Conservation (phyloP, 2,888 invertebrate species). For the Pediacus dermestoides region DNA sequence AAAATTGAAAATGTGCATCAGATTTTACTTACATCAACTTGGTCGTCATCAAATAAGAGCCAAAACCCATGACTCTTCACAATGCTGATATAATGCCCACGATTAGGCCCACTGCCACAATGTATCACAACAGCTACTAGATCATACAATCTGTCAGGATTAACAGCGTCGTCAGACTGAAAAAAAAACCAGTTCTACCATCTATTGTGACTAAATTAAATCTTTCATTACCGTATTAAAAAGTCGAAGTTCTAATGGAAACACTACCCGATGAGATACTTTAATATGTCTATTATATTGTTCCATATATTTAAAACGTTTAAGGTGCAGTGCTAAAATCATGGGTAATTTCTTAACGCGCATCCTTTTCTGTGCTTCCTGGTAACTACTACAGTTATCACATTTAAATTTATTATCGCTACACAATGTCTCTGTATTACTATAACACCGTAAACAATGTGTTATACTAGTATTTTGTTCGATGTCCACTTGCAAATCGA, state of each 20-base stretch:
- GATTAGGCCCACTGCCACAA: conserved; percentile 98
- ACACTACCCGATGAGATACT: conserved; percentile 97
- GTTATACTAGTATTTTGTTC: conserved; percentile 99
- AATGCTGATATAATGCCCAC: conserved; percentile 99
- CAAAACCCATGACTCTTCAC: conserved; percentile 99
- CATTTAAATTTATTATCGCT: conserved; percentile 99
- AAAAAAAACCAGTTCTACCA: conserved; percentile 12
- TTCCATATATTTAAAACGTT: conserved; percentile 97
- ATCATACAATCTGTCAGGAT: conserved; percentile 97
- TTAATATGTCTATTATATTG: conserved; percentile 98
- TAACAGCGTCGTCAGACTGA: conserved; percentile 96
- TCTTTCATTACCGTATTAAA: conserved; percentile 85
- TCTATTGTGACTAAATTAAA: conserved; percentile 9
- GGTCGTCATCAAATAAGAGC: conserved; percentile 99
- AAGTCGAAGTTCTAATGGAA: conserved; percentile 93
- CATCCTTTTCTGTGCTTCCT: conserved; percentile 99
- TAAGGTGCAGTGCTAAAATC: conserved; percentile 95
- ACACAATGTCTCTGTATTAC: conserved; percentile 97
- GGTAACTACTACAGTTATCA: conserved; percentile 98
- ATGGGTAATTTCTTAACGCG: conserved; percentile 96
- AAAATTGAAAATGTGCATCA: too few relatives aligned
- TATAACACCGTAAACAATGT: conserved; percentile 95
- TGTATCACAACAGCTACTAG: conserved; percentile 99
- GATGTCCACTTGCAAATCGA: conserved; percentile 98
- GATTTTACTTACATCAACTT: conserved; percentile 98